phyloP scores from a whole-genome alignment of 1,140 invertebrate genomes.

The Bombus cullumanus region DNA sequence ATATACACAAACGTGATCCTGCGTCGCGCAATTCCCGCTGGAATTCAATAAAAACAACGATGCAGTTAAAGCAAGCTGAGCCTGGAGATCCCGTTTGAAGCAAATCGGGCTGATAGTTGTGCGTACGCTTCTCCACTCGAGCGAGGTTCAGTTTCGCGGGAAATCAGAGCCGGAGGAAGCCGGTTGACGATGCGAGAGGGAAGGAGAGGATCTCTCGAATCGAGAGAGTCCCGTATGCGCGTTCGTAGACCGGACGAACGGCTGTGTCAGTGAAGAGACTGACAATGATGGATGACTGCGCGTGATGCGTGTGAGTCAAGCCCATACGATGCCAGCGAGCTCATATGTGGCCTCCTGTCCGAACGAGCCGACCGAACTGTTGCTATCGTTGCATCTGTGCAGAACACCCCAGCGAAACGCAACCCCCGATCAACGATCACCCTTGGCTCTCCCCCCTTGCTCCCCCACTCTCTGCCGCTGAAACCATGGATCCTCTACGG shows the following conservation, averaged over 20 bases:
- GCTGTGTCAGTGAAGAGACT: constrained; percentile 73
- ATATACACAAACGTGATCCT: background rate
- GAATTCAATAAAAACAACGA: no score
- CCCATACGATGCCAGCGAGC: constrained; percentile 77
- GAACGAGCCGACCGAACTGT: constrained; percentile 77
- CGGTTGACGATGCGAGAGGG: background rate
- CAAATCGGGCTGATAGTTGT: background rate
- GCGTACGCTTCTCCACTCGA: background rate
- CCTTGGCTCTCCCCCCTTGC: background rate
- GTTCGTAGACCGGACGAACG: constrained; percentile 64
- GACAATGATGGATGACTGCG: constrained; percentile 82
- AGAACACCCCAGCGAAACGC: constrained; percentile 74
- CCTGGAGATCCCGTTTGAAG: background rate
- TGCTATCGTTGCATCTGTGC: constrained; percentile 82
- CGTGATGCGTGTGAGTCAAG: constrained; percentile 80
- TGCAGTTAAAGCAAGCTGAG: background rate
- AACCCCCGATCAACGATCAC: constrained; percentile 62
- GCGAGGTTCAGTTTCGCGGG: constrained; percentile 26
- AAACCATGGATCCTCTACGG: background rate
- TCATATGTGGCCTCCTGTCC: constrained; percentile 76
- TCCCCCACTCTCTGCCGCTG: background rate
- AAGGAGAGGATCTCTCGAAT: constrained; percentile 42
- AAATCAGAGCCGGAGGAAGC: constrained; percentile 33
- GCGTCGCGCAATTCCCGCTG: background rate
- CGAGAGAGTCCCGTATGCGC: constrained; percentile 59